Evolutionary conservation across 2,113 vertebrate genomes (phyloP).

Genomic region (Laticauda colubrina): DNA sequence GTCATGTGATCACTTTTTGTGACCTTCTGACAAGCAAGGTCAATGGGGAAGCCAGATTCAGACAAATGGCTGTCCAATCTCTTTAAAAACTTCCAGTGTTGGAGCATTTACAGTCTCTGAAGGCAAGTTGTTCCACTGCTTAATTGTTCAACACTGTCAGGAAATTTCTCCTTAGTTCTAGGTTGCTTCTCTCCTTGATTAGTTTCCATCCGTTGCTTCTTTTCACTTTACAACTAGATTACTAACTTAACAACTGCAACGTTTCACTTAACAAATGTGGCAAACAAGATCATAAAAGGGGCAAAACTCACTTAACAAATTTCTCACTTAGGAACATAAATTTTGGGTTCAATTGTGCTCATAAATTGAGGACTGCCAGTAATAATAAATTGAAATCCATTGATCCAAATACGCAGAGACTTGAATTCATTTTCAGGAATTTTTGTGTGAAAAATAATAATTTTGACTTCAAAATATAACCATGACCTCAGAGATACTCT

Average conservation of each 20-base stretch:
- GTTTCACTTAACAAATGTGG: background rate
- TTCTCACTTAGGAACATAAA: background rate
- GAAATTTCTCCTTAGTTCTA: too few relatives aligned
- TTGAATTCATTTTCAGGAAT: background rate
- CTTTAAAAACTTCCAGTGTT: too few relatives aligned
- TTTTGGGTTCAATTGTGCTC: background rate
- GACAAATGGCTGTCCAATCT: too few relatives aligned
- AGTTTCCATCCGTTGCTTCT: too few relatives aligned
- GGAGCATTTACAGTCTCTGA: too few relatives aligned
- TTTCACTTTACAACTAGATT: background rate
- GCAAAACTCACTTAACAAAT: background rate
- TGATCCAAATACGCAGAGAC: background rate
- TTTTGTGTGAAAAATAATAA: background rate
- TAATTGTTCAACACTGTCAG: too few relatives aligned
- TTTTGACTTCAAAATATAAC: background rate
- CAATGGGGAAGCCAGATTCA: background rate
- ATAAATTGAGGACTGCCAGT: background rate
- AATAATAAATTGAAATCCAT: background rate
- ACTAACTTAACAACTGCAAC: background rate
- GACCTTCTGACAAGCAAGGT: background rate
- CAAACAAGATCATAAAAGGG: background rate
- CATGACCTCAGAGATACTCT: background rate
- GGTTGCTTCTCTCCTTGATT: too few relatives aligned
- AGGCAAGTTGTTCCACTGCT: too few relatives aligned
- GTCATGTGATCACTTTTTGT: background rate